Conservation (phyloP, 2,797 vertebrate genomes). For the Tragopan temminckii region DNA sequence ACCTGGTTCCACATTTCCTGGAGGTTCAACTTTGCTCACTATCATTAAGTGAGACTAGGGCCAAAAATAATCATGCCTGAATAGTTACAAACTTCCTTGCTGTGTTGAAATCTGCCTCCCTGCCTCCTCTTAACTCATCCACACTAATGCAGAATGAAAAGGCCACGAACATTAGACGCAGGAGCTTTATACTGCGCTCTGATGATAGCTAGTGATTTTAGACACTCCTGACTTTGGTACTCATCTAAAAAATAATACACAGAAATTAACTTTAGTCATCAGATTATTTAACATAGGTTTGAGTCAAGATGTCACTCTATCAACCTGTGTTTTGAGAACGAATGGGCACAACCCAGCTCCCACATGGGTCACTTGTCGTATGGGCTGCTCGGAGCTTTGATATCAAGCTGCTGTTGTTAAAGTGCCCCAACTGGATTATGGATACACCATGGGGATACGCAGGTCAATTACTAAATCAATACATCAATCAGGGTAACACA, state of each 20-base stretch:
- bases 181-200: neutral
- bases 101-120: neutral
- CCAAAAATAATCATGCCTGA: neutral
- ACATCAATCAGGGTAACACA: constrained; percentile 5
- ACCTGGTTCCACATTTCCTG: neutral
- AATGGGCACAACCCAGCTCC: neutral
- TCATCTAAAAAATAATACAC: neutral
- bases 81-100: neutral
- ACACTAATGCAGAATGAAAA: neutral
- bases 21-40: neutral
- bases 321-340: neutral
- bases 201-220: neutral
- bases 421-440: neutral
- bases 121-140: neutral
- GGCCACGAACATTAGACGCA: neutral
- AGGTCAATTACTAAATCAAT: constrained; percentile 26
- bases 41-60: neutral
- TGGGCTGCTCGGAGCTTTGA: neutral
- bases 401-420: constrained; percentile 1
- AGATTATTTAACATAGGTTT: neutral
- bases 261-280: neutral
- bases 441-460: neutral
- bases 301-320: neutral
- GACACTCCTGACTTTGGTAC: neutral
- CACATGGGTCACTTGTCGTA: neutral